Evolutionary conservation across 35 echinoderm and acorn worm species (phyloP), one percentile per base, ranked within the genome.

Genomic region (Heliocidaris tuberculata): DNA sequence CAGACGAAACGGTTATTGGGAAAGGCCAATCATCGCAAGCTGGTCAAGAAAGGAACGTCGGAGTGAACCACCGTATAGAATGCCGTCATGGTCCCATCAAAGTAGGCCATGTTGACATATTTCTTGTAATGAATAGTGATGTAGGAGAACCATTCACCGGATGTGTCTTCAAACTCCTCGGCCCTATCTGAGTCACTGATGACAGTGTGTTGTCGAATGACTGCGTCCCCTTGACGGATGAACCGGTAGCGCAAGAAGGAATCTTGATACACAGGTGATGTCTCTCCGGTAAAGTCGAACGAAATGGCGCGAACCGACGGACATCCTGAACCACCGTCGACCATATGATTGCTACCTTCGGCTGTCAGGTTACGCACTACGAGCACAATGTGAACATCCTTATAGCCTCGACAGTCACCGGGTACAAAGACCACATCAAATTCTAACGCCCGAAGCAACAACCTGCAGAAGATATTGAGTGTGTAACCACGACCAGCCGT

Each of bases 211-310:
- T 89, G 31, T 16, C 32, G 87, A 30, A 89, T n/a, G 29, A 89
- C 47, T 0, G 47, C 12, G 32, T 89, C 87, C 24, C 87, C 87
- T 47, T 89, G 11, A 27, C 87, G 87, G 31, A 89, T 30, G 31
- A 89, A 89, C 87, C 87, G 31, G 87, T 89, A 89, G 87, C 87
- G 87, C 31, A 89, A 27, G 47, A 89, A 89, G 31, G 87, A 89
- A 89, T 89, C 87, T 2, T 89, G 87, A 27, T 78, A 78, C 27
- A 56, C 48, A 11, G 32, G 91, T 7, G 93, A 94, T 4, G 93
- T 56, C 70, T 94, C 60, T 9, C 32, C 54, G n/a, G 19, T 8
- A 42, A 94, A 94, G 59, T 94, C 56, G 27, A 60, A 85, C 19
- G 93, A 59, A 48, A 94, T 85, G 31, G 93, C 54, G n/a, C 35